Conservation (phyloP, 1,140 invertebrate species). For the Diachasmimorpha longicaudata region DNA sequence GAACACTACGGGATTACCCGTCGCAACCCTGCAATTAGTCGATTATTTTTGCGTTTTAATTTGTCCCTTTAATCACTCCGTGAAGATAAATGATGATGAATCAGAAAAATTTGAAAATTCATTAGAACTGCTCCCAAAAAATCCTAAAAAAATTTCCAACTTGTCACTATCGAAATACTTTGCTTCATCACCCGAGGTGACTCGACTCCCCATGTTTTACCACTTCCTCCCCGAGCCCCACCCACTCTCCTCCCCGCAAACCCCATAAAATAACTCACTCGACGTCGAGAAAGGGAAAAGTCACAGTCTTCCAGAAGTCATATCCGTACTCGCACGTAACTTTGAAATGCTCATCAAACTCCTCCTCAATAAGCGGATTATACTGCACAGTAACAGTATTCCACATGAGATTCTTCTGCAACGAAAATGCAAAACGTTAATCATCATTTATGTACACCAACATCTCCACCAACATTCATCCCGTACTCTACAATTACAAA, state of each 20-base stretch:
- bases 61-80: not conserved
- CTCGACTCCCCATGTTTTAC: too few relatives aligned
- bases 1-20: constrained; percentile 92
- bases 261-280: constrained; percentile 71
- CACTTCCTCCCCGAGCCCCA: too few relatives aligned
- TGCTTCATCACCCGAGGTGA: too few relatives aligned
- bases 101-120: too few relatives aligned
- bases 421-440: constrained; percentile 28
- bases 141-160: too few relatives aligned
- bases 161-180: too few relatives aligned
- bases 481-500: not conserved
- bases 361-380: constrained; percentile 91
- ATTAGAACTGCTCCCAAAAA: too few relatives aligned
- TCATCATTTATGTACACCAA: not conserved
- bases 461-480: not conserved
- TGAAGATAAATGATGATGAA: too few relatives aligned
- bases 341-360: constrained; percentile 94
- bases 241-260: not conserved
- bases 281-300: constrained; percentile 92
- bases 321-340: constrained; percentile 97
- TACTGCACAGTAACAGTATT: constrained; percentile 95
- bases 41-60: not conserved
- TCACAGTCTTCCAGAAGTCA: constrained; percentile 96
- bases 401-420: constrained; percentile 93
- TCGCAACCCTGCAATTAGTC: constrained; percentile 76